Conservation (phyloP, 2,888 invertebrate genomes). For the Meta bourneti region DNA sequence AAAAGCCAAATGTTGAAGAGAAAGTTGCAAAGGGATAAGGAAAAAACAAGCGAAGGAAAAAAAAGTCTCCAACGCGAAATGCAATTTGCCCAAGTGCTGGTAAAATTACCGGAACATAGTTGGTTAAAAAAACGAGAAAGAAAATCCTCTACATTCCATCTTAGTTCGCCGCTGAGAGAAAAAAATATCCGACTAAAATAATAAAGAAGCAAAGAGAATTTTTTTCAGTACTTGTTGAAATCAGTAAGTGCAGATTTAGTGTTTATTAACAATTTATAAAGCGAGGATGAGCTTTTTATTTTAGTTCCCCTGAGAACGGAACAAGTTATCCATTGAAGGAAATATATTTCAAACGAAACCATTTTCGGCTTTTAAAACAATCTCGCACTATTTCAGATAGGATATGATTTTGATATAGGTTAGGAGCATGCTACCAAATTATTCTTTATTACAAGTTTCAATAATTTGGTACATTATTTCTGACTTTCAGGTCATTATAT, state of each 20-base stretch:
- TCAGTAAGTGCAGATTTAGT: conserved; percentile 25
- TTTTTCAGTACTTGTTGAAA: conserved; percentile 56
- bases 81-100: conserved; percentile 58
- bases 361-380: background rate
- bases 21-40: background rate
- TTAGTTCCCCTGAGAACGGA: background rate
- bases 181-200: background rate
- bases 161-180: conserved; percentile 18
- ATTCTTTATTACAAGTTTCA: background rate
- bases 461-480: background rate
- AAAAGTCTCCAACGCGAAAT: conserved; percentile 43
- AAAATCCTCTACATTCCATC: conserved; percentile 17
- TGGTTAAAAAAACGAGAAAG: conserved; percentile 15
- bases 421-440: background rate
- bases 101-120: conserved; percentile 57
- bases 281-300: background rate
- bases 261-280: conserved; percentile 48
- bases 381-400: background rate
- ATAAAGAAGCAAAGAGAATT: background rate
- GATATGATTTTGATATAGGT: background rate
- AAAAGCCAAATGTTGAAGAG: conserved; percentile 32
- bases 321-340: background rate
- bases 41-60: background rate
- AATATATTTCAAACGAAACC: background rate
- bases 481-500: background rate